Evolutionary conservation across 2,888 invertebrate species (phyloP), one percentile per base, ranked within the genome.

Genomic region (Zeuzera pyrina): DNA sequence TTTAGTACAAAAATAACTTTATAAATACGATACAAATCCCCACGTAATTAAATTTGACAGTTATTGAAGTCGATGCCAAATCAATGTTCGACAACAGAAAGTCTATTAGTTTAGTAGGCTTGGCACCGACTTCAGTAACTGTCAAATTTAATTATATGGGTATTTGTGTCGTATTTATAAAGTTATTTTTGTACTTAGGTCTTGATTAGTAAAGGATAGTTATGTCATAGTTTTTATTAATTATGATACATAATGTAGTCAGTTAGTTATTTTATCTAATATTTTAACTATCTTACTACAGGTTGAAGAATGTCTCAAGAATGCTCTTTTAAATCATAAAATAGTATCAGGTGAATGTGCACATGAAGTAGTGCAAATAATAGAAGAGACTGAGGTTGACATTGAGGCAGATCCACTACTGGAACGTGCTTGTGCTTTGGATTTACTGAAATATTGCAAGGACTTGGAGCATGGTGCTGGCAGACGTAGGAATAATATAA

Each of bases 351-450:
- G 87, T 5, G 89, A 89, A 44, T 96, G 96, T 63, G 88, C 90
- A 26, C 79, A 90, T 39, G 95, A 97, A 79, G 91, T 98, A 12
- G 94, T 94, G 0, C 90, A 91, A 49, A 86, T 97, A 39, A 93
- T 98, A 43, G 93, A 94, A 53, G 93, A 94, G 63, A 90, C 92
- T 0, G 91, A 93, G 60, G 93, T 95, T 0, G 98, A 99, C 67
- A 95, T 99, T 41, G 94, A 98, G 47, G 93, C 95, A 1, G 98
- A 99, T 81, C 97, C 97, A 0, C 71, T 95, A 29, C 77, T 99
- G 36, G 93, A 96, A 64, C 86, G 91, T 41, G 93, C 95, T 0
- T 99, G 98, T 63, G 89, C 92, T 5, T 78, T 91, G 12, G 98
- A 98, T 72, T 84, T 94, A 38, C 74, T 90, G 28, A 91, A 91